phyloP scores from a whole-genome alignment of 2,888 invertebrate genomes.

The Cephus pygmeus region DNA sequence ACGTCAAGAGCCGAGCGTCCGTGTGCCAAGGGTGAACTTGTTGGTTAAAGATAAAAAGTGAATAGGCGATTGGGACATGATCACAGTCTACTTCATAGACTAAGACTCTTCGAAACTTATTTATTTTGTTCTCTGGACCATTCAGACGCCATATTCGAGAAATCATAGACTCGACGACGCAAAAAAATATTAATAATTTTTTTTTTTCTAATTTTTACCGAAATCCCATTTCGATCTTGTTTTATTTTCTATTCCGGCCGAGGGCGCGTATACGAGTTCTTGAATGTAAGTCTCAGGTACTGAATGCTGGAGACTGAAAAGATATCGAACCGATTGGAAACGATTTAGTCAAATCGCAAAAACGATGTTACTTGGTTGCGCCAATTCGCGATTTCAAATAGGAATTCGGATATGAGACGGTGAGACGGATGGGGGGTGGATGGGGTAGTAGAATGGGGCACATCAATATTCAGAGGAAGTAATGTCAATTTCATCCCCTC shows the following conservation, averaged over 20 bases:
- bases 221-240: background rate
- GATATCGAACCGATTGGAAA: slow-evolving; percentile 36
- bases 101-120: background rate
- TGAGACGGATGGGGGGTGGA: background rate
- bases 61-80: background rate
- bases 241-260: background rate
- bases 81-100: background rate
- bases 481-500: slow-evolving; percentile 35
- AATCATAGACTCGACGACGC: no score
- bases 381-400: background rate
- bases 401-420: background rate
- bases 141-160: background rate
- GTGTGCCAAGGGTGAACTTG: background rate
- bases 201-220: background rate
- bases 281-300: no score
- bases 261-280: no score
- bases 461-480: slow-evolving; percentile 41
- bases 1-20: background rate
- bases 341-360: slow-evolving; percentile 33
- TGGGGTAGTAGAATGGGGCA: background rate
- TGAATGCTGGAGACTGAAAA: background rate
- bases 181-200: background rate
- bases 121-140: background rate
- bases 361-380: slow-evolving; percentile 2
- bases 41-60: background rate